A percentile compares a stretch with the other conserved stretches of the same genome.
These are phyloP conservation scores for Pangasius larnaudii DNA, from an alignment of 2,797 vertebrate species.

Conservation along the genomic window DNA sequence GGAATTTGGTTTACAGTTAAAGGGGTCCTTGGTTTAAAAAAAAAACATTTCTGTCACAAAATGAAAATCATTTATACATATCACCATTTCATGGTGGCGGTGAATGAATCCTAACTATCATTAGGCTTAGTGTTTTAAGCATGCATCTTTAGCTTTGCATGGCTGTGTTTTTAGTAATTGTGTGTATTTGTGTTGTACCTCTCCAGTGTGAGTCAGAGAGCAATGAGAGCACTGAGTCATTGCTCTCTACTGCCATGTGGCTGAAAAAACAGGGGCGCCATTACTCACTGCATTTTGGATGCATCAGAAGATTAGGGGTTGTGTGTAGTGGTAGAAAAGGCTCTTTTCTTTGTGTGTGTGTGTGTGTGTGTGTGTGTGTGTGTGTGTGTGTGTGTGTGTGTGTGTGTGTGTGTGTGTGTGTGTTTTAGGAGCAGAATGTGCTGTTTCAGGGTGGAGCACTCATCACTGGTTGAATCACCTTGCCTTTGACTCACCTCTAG, in stretches of 20 bases:
- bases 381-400: constrained; percentile 15
- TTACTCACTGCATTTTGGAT: constrained; percentile 47
- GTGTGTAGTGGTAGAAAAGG: constrained; percentile 33
- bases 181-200: not conserved
- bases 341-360: not conserved
- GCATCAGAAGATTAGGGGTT: constrained; percentile 35
- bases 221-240: constrained; percentile 38
- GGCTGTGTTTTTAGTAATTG: constrained; percentile 4
- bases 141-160: not conserved
- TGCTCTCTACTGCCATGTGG: constrained; percentile 24
- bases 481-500: constrained; percentile 36
- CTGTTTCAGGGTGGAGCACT: constrained; percentile 31
- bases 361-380: constrained; percentile 3
- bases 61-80: not conserved
- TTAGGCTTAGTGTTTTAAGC: not conserved
- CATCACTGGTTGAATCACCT: constrained; percentile 38
- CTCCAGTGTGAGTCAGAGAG: not conserved
- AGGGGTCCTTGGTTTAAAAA: not conserved
- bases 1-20: not conserved
- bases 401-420: constrained; percentile 1
- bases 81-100: not conserved
- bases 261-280: constrained; percentile 36
- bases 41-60: not conserved
- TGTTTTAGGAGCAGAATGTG: constrained; percentile 5
- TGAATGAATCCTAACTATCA: not conserved